Evolutionary conservation across 2,797 vertebrate species (phyloP).

Genomic region (Otolemur crassicaudatus): DNA sequence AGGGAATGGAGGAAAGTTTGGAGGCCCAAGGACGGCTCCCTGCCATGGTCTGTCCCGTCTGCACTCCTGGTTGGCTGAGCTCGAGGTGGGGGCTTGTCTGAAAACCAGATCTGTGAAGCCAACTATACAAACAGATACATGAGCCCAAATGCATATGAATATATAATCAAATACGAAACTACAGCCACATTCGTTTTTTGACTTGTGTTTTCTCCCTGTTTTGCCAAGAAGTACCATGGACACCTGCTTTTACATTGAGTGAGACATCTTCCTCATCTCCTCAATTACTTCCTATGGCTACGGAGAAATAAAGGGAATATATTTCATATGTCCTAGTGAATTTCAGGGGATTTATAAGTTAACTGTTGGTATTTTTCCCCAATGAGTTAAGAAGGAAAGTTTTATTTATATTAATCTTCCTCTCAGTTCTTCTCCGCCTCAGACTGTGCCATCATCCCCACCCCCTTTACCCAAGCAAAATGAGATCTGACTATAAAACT

Average conservation of each 20-base stretch:
- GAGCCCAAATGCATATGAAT: too few relatives aligned
- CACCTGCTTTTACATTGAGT: neutral
- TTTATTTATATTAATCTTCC: neutral
- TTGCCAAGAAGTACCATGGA: neutral
- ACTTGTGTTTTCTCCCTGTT: neutral
- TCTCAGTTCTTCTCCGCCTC: conserved; percentile 9
- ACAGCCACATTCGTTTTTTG: neutral
- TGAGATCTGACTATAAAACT: neutral
- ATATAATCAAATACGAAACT: neutral
- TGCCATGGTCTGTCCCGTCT: rapidly evolving
- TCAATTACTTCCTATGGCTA: neutral
- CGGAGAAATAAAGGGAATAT: neutral
- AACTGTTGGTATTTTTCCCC: neutral
- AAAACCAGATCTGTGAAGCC: neutral
- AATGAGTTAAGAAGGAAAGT: neutral
- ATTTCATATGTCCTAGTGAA: neutral
- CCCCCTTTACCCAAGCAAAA: neutral
- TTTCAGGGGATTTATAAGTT: neutral
- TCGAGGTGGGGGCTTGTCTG: neutral
- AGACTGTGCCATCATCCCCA: neutral
- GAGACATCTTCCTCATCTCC: neutral
- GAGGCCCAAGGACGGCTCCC: too few relatives aligned
- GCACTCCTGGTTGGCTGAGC: neutral
- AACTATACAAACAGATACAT: neutral
- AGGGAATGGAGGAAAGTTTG: rapidly evolving